These are phyloP conservation scores for Galerucella pusilla DNA, from an alignment of 2,888 invertebrate genomes.

Conservation along the genomic window DNA sequence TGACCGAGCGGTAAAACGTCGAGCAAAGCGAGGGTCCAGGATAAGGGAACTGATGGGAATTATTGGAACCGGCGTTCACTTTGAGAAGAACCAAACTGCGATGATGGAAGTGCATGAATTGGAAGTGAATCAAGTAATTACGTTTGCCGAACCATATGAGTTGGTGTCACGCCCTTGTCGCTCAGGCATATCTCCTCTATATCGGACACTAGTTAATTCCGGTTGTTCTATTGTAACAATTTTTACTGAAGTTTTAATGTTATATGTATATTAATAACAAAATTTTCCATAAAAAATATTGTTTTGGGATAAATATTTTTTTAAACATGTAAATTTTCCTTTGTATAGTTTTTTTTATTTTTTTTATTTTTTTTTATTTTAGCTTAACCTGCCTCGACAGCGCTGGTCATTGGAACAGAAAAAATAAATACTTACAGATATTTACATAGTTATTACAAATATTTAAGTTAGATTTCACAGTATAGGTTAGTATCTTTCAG, in stretches of 20 bases:
- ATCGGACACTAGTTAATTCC: slow-evolving; percentile 44
- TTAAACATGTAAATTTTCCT: no score
- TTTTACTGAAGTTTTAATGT: not conserved
- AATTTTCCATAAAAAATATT: no score
- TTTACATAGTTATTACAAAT: no score
- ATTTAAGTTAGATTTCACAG: no score
- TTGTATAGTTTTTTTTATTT: no score
- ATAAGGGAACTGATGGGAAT: slow-evolving; percentile 13
- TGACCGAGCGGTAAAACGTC: slow-evolving; percentile 7
- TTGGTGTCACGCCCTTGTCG: slow-evolving; percentile 63
- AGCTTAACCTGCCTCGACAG: no score
- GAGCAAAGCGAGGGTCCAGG: slow-evolving; percentile 9
- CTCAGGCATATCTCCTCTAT: slow-evolving; percentile 63
- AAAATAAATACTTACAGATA: no score
- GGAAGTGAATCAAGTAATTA: slow-evolving; percentile 60
- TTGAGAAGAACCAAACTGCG: slow-evolving; percentile 48
- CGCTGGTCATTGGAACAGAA: no score
- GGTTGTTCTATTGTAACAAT: slow-evolving; percentile 9
- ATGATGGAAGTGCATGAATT: slow-evolving; percentile 54
- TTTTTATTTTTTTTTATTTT: no score
- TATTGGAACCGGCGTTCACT: slow-evolving; percentile 36
- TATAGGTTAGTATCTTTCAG: no score
- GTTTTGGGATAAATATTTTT: no score
- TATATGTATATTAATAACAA: no score
- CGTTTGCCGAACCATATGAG: slow-evolving; percentile 58